These are phyloP conservation scores for Drosophila nigricruria DNA, from an alignment of 2,888 invertebrate genomes.

Conservation along the genomic window DNA sequence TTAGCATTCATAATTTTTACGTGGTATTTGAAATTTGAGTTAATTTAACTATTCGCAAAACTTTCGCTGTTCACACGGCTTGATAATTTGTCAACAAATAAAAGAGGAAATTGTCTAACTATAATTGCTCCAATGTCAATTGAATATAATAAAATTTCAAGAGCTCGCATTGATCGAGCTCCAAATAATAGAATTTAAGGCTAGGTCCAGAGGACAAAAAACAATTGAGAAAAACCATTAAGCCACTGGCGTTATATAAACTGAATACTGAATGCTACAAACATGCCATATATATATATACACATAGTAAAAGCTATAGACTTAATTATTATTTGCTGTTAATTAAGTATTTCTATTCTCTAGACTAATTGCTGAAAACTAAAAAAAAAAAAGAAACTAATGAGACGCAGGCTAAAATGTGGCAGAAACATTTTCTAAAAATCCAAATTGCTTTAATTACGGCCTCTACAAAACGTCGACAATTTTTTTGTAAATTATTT, in stretches of 20 bases:
- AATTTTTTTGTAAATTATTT: constrained; percentile 30
- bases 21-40: constrained; percentile 5
- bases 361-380: constrained; percentile 18
- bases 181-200: constrained; percentile 30
- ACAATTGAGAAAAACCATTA: constrained; percentile 13
- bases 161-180: constrained; percentile 13
- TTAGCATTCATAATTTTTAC: neutral
- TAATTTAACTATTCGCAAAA: neutral
- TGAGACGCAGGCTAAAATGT: neutral
- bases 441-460: constrained; percentile 57
- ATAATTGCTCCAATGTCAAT: constrained; percentile 38
- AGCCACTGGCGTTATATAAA: constrained; percentile 30
- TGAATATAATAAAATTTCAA: constrained; percentile 23
- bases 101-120: constrained; percentile 36
- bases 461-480: constrained; percentile 49
- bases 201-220: constrained; percentile 13
- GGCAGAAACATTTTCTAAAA: constrained; percentile 20
- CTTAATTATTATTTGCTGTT: constrained; percentile 44
- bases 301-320: neutral
- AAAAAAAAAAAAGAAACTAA: constrained; percentile 1
- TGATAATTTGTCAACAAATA: constrained; percentile 48
- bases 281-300: neutral
- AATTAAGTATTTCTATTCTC: constrained; percentile 30
- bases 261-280: constrained; percentile 3
- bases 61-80: constrained; percentile 36